These are phyloP conservation scores for Synanthedon andrenaeformis DNA, from an alignment of 2,888 invertebrate species.

Conservation along the genomic window DNA sequence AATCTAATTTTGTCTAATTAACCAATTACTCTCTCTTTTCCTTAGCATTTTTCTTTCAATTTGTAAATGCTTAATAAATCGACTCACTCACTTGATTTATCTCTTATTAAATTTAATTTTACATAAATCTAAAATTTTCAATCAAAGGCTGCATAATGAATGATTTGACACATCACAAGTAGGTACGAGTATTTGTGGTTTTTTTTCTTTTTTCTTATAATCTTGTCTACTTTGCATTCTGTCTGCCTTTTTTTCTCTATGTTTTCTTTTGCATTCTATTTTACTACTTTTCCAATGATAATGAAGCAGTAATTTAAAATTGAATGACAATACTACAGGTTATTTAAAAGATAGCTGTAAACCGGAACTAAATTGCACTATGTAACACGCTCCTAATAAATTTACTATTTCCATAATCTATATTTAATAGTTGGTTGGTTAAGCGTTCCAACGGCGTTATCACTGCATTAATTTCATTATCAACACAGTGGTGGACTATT, in stretches of 20 bases:
- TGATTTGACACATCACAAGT: slow-evolving; percentile 27
- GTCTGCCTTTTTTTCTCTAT: slow-evolving; percentile 32
- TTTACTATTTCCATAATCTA: slow-evolving; percentile 38
- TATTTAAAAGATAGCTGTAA: slow-evolving; percentile 27
- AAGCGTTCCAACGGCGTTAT: slow-evolving; percentile 56
- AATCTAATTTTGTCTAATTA: slow-evolving; percentile 28
- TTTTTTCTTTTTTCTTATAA: slow-evolving; percentile 40
- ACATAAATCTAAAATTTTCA: slow-evolving; percentile 34
- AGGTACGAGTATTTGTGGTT: slow-evolving; percentile 30
- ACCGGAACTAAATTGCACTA: slow-evolving; percentile 46
- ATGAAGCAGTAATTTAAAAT: slow-evolving; percentile 51
- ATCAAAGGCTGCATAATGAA: slow-evolving; percentile 43
- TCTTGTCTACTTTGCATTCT: slow-evolving; percentile 43
- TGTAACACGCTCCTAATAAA: slow-evolving; percentile 49
- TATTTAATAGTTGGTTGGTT: slow-evolving; percentile 47
- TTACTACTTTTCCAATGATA: slow-evolving; percentile 41
- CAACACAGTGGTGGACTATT: no score
- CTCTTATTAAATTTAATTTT: slow-evolving; percentile 33
- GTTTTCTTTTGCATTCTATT: slow-evolving; percentile 39
- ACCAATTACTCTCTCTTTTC: slow-evolving; percentile 37
- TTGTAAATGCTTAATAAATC: slow-evolving; percentile 32
- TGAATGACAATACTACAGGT: slow-evolving; percentile 33
- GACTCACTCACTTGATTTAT: slow-evolving; percentile 34
- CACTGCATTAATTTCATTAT: slow-evolving; percentile 43
- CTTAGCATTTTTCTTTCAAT: slow-evolving; percentile 34